A percentile compares a stretch with the other conserved stretches of the same genome.
phyloP scores from a whole-genome alignment of 2,113 vertebrate species.

The Lucifuga dentata region DNA sequence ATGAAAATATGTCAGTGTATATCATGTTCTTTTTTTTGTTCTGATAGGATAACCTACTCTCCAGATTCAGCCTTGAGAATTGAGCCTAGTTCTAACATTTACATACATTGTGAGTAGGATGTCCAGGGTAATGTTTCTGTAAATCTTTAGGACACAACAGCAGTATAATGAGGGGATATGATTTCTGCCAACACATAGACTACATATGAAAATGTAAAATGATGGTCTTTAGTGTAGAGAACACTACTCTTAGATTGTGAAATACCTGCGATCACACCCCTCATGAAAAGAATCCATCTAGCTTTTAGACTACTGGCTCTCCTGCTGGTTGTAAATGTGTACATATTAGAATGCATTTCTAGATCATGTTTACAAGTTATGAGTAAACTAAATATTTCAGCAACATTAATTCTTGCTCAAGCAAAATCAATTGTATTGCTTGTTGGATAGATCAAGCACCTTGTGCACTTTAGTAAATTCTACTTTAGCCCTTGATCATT shows the following conservation, averaged over 20 bases:
- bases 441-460: conserved; percentile 65
- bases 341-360: conserved; percentile 60
- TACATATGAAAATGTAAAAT: neutral
- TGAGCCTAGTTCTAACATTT: conserved; percentile 14
- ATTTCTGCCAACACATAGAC: neutral
- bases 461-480: conserved; percentile 74
- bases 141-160: neutral
- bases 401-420: conserved; percentile 53
- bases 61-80: neutral
- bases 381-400: conserved; percentile 54
- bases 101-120: neutral
- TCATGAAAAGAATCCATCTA: conserved; percentile 33
- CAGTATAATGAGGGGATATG: neutral
- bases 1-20: conserved; percentile 1
- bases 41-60: conserved; percentile 1
- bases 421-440: conserved; percentile 36
- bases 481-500: conserved; percentile 44
- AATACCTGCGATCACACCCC: neutral
- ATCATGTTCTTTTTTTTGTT: conserved; percentile 3
- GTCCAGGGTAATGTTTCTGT: neutral
- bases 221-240: neutral
- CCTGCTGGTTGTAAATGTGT: conserved; percentile 63
- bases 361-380: conserved; percentile 65
- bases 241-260: neutral
- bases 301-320: conserved; percentile 67